Percentiles rank a stretch among this genome's conserved stretches.
Conservation (phyloP, 2,888 invertebrate species). For the Oligia strigilis region DNA sequence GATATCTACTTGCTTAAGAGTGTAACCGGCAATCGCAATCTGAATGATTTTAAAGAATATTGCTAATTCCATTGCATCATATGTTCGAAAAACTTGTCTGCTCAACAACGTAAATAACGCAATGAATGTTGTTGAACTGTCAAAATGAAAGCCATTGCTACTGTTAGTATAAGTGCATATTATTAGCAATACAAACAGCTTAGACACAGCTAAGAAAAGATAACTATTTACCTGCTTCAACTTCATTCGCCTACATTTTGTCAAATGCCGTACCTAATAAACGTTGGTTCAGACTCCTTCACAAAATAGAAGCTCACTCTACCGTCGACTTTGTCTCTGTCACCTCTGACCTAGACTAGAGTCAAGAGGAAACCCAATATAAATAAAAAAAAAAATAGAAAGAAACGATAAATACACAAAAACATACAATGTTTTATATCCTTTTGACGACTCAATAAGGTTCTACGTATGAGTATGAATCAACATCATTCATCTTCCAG, state of each 20-base stretch:
- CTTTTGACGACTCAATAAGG: constrained; percentile 22
- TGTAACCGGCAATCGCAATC: no score
- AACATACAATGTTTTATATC: not conserved
- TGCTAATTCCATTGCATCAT: no score
- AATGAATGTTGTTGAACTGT: no score
- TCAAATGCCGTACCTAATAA: not conserved
- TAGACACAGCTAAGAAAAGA: not conserved
- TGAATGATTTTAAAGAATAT: no score
- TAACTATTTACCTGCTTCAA: not conserved
- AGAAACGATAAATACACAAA: not conserved
- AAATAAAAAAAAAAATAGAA: not conserved
- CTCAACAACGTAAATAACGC: no score
- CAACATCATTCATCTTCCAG: constrained; percentile 37
- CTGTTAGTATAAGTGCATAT: no score
- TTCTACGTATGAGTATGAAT: constrained; percentile 20
- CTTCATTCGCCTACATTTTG: not conserved
- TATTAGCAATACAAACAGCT: no score
- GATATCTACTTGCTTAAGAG: not conserved
- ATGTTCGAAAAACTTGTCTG: no score
- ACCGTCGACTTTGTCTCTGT: no score
- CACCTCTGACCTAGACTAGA: no score
- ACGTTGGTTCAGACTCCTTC: not conserved
- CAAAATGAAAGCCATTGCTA: no score
- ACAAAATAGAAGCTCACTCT: not conserved
- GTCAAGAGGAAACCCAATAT: no score